Evolutionary conservation across 2,888 invertebrate species (phyloP), one percentile per base, ranked within the genome.

Genomic region (Lymantria dispar): DNA sequence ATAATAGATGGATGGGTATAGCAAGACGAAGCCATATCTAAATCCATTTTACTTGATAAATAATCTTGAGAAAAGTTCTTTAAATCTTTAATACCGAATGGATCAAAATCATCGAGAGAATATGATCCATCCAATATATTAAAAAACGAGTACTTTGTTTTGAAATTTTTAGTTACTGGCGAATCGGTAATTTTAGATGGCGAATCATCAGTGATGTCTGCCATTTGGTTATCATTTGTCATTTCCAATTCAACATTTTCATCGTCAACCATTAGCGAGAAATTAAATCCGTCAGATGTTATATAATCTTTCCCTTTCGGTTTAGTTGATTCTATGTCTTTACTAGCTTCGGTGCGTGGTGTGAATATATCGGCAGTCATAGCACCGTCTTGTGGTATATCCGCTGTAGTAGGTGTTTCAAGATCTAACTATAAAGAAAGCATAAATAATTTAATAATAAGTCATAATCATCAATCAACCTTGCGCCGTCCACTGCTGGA

Each of bases 391-490:
- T 78, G 59, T 0, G 85, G 93, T 12, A 90, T 67, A 14, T 92
- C 92, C 0, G 88, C 88, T 31, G 91, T 91, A 3, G 91, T 90
- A 9, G 92, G 92, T 1, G 91, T 92, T 82, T 92, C 92, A 38
- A 92, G 62, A 54, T 91, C 91, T 13, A 92, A 77, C 91, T 92
- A 60, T 43, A 84, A 76, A 30, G 29, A 40, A 33, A 33, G 22
- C 22, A 22, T 22, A 22, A 22, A 2, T 22, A 22, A 22, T 22
- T 22, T 3, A 3, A 22, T 22, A 22, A 22, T 5, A 22, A 22
- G 5, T 22, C 22, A 22, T 22, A 22, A 22, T 22, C 22, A 22
- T 22, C 22, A 22, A 3, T 3, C 22, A 22, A 22, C 22, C 2
- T 22, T 22, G 2, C 22, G 5, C 2, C 22, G 5, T 22, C 22